Percentiles rank a stretch among this genome's conserved stretches.
Evolutionary conservation across 2,113 vertebrate genomes (phyloP).

Genomic region (Columba janthina): DNA sequence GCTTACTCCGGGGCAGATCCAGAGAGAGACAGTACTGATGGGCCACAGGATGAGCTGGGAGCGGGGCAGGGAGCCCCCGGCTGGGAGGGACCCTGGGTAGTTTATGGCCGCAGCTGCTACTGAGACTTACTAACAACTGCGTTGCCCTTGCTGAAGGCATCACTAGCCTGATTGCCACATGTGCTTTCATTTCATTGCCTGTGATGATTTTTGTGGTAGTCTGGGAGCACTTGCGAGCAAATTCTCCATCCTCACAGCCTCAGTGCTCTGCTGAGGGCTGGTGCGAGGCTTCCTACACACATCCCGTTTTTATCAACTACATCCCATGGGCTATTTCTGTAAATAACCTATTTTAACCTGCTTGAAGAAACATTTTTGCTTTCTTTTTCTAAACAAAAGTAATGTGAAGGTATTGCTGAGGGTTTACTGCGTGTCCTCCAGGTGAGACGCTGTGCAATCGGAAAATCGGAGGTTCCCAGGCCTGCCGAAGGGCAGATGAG

Average conservation of each 20-base stretch:
- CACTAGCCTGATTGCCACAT: not conserved
- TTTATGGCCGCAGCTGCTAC: not conserved
- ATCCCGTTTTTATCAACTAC: not conserved
- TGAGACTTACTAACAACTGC: not conserved
- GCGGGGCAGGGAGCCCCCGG: not conserved
- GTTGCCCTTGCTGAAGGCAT: not conserved
- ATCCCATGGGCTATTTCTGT: not conserved
- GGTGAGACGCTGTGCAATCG: not conserved
- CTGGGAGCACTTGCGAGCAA: not conserved
- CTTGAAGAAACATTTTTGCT: not conserved
- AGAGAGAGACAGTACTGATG: slow-evolving; percentile 81
- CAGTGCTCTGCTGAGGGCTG: not conserved
- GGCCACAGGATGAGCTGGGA: not conserved
- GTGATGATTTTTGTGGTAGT: not conserved
- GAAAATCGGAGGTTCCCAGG: not conserved
- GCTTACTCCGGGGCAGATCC: slow-evolving; percentile 82
- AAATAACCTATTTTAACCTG: not conserved
- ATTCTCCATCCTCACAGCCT: not conserved
- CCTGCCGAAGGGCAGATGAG: not conserved
- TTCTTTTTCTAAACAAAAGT: not conserved
- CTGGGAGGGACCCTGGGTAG: not conserved
- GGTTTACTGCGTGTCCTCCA: not conserved
- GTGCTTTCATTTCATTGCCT: not conserved
- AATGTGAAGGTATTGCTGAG: not conserved
- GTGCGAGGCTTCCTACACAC: not conserved